Base-by-base conservation (phyloP, 2,797 vertebrate genomes). In the Dromococcyx pavoninus region DNA sequence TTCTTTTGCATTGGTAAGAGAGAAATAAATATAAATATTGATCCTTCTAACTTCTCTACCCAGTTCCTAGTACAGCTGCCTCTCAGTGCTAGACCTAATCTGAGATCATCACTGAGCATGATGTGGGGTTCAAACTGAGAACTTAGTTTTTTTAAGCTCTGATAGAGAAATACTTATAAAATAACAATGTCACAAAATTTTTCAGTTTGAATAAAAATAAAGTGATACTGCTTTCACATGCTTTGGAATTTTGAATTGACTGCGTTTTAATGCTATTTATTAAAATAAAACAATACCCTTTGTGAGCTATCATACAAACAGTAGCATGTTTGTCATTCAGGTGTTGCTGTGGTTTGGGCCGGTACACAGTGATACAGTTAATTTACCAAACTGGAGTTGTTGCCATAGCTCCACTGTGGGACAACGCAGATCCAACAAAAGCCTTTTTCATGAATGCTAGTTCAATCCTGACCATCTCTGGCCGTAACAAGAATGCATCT, bases 371-470 rank as follows among this genome's bases (percentile, higher is more conserved):
- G 97, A 95, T 93, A 96, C 87, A 90, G 96, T 97, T 97, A 97
- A 94, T 96, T 98, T 95, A 94, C 88, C 91, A 70, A 48, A 92
- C 27, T 76, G 89, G 97, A 97, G 89, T 96, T 92, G 97, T 98
- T 98, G 95, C 98, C 96, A 98, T 96, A 96, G 97, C 65, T 97
- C 97, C 93, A 91, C 95, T 48, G 91, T 93, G 70, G 96, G 95
- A 97, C 89, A 95, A 97, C 25, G 6, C 91, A 97, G 87, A 77
- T 91, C 86, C 88, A 94, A 98, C 98, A 99, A 98, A 97, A 96
- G 97, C 80, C 89, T 97, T 97, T 96, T 97, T 97, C 92, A 96
- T 64, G 43, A 94, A 53, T 73, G 27, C 50, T 72, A 39, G 66
- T 91, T 97, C 95, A 95, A 64, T 94, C 75, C 94, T 95, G 91